Evolutionary conservation across 2,888 invertebrate species (phyloP).

Genomic region (Rhagophthalmus giganteus): DNA sequence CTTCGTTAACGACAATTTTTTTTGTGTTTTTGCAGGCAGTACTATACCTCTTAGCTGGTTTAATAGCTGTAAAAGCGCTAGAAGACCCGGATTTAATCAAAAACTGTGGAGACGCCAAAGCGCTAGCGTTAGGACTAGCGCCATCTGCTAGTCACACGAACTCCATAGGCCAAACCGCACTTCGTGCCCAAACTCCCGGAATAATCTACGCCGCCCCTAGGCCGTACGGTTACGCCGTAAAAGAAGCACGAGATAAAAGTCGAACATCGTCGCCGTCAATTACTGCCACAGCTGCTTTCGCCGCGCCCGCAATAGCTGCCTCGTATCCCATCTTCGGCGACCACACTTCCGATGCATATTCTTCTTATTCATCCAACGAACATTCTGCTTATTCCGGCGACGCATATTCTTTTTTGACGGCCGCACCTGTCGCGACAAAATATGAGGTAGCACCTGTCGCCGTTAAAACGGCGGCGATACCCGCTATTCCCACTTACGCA

Average conservation of each 20-base stretch:
- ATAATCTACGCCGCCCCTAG: conserved; percentile 22
- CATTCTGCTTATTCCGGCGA: conserved; percentile 10
- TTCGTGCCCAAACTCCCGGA: conserved; percentile 9
- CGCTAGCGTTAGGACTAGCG: conserved; percentile 38
- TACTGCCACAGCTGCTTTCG: no score
- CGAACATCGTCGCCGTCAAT: no score
- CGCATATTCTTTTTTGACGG: conserved; percentile 8
- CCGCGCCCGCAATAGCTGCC: conserved; percentile 4
- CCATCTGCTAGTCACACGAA: conserved; percentile 21
- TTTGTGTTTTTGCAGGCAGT: no score
- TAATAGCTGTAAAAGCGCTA: conserved; percentile 29
- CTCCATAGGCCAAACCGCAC: neutral
- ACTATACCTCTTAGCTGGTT: conserved; percentile 19
- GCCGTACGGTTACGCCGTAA: conserved; percentile 33
- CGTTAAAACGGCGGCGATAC: neutral
- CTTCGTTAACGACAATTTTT: no score
- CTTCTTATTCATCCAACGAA: conserved; percentile 4
- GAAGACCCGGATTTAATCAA: conserved; percentile 42
- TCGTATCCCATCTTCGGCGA: conserved; percentile 7
- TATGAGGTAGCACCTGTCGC: conserved; percentile 49
- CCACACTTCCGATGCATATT: conserved; percentile 11
- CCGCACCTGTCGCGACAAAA: conserved; percentile 42
- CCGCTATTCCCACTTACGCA: neutral
- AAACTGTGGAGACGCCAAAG: conserved; percentile 42
- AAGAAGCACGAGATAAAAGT: conserved; percentile 26